Base-by-base conservation (phyloP, 1,140 invertebrate genomes). In the Latrodectus geometricus region DNA sequence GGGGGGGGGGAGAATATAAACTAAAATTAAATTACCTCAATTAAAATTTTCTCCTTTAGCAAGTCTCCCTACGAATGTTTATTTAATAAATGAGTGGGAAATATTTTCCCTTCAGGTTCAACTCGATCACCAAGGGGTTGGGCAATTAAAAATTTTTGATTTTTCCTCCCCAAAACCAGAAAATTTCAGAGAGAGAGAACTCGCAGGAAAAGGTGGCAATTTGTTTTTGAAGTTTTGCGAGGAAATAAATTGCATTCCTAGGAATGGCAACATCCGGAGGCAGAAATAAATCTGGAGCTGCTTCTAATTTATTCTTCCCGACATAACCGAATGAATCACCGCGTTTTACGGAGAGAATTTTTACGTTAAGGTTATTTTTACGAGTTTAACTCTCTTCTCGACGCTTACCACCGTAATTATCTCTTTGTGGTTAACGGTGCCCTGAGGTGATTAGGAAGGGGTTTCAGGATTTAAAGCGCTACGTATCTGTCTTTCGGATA, bases 21-120 rank as follows among this genome's bases (percentile, higher is more conserved):
- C 80, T 83, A 74, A 83, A 83, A 83, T 83, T 83, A 83, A 83
- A 83, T 83, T 83, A 83, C 80, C 21, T 56, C 80, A 83, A 83
- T 83, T 83, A 83, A 83, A 83, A 83, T 83, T 83, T 83, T 21
- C 70, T 54, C 52, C 21, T 8, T 83, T 66, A 11, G 11, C 11
- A 14, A 61, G 11, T 14, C 35, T 52, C 80, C 20, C 11, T 48
- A 23, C 8, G 23, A 73, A 72, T 83, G 80, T 83, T 83, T 83
- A 83, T 83, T 83, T 83, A 83, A 83, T 83, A 83, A 83, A 83
- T 83, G 80, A 74, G 52, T 74, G 12, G 69, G 66, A 74, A 83
- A 49, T 49, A 54, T 50, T 80, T 82, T 61, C 20, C 78, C 68
- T 54, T 70, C 21, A 52, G 15, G 49, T 20, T 70, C 9, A 9